A percentile compares a stretch with the other conserved stretches of the same genome.
phyloP scores from a whole-genome alignment of 2,113 vertebrate species.

The Nematolebias whitei region DNA sequence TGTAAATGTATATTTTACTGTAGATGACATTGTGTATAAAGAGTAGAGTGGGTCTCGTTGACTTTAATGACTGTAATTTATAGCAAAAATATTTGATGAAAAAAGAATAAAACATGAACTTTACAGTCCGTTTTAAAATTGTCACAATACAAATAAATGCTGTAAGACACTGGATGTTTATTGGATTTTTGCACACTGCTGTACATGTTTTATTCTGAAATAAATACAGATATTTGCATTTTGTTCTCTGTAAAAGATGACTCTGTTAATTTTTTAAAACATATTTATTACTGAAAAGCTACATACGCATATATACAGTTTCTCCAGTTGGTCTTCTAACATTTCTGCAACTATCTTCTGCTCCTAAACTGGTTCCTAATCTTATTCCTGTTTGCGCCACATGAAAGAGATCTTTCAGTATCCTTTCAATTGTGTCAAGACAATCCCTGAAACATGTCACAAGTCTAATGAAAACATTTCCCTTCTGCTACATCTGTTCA shows the following conservation, averaged over 20 bases:
- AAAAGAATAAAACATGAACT: slow-evolving; percentile 6
- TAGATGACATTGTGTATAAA: slow-evolving; percentile 70
- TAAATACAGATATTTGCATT: slow-evolving; percentile 60
- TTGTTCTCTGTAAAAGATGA: slow-evolving; percentile 14
- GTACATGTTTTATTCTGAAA: slow-evolving; percentile 72
- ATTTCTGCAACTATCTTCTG: background rate
- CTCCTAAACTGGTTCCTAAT: slow-evolving; percentile 11
- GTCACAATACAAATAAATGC: slow-evolving; percentile 22
- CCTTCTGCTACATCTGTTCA: background rate
- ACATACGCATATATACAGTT: slow-evolving; percentile 30
- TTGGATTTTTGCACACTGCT: slow-evolving; percentile 52
- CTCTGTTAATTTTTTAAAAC: background rate
- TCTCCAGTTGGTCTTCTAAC: slow-evolving; percentile 13
- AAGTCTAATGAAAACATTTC: too few species aligned
- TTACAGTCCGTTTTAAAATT: slow-evolving; percentile 30
- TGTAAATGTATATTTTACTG: slow-evolving; percentile 62
- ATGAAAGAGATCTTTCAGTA: slow-evolving; percentile 8
- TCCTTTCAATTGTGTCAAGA: background rate
- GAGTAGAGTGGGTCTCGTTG: slow-evolving; percentile 50
- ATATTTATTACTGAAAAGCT: slow-evolving; percentile 37
- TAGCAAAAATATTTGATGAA: slow-evolving; percentile 48
- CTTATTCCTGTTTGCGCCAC: slow-evolving; percentile 9
- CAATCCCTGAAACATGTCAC: too few species aligned
- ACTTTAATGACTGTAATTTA: slow-evolving; percentile 64
- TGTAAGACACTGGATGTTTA: slow-evolving; percentile 63